Evolutionary conservation across 2,888 invertebrate species (phyloP).

Genomic region (Plusia festucae): DNA sequence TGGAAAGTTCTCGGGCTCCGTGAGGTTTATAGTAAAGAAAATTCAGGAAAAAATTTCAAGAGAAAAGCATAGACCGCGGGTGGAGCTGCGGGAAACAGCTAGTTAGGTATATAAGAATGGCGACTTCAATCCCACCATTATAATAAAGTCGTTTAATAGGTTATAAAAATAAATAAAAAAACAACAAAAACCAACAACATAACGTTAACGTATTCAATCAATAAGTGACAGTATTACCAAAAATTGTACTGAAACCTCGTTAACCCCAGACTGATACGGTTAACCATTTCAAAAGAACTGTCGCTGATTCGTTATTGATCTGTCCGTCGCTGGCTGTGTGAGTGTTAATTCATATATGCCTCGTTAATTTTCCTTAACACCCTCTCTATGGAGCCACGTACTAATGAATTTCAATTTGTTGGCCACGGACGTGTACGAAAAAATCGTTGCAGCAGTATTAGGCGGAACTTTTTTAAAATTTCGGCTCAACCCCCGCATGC

Average conservation of each 20-base stretch:
- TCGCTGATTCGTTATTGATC: conserved; percentile 71
- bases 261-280: conserved; percentile 21
- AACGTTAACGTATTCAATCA: neutral
- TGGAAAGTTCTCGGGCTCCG: too few relatives aligned
- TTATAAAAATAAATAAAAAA: too few relatives aligned
- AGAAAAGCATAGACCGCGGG: too few relatives aligned
- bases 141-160: too few relatives aligned
- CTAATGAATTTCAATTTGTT: conserved; percentile 89
- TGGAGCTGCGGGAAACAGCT: too few relatives aligned
- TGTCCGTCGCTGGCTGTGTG: conserved; percentile 63
- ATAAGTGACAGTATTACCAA: neutral
- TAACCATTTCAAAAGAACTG: conserved; percentile 60
- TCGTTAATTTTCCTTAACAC: conserved; percentile 88
- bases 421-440: conserved; percentile 69
- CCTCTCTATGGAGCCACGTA: conserved; percentile 74
- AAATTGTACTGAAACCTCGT: conserved; percentile 5
- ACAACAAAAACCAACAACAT: neutral
- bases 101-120: too few relatives aligned
- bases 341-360: conserved; percentile 85
- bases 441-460: conserved; percentile 66
- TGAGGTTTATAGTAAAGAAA: too few relatives aligned
- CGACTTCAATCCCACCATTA: too few relatives aligned
- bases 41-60: too few relatives aligned
- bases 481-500: conserved; percentile 19
- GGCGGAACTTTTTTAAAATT: conserved; percentile 47